These are phyloP conservation scores for Elysia crispata DNA, from an alignment of 2,888 invertebrate genomes.

Conservation along the genomic window DNA sequence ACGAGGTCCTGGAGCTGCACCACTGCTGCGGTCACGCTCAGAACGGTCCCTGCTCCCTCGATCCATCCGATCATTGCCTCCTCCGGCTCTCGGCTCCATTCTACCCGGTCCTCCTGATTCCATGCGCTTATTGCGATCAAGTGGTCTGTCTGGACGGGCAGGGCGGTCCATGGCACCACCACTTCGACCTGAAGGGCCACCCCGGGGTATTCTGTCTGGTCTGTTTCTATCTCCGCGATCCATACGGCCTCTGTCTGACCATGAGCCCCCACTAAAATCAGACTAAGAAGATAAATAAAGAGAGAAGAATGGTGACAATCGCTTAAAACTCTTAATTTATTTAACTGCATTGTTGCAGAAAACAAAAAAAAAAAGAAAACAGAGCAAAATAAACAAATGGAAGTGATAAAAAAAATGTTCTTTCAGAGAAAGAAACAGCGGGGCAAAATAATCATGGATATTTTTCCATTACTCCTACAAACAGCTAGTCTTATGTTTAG, in stretches of 20 bases:
- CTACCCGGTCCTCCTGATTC: slow-evolving; percentile 15
- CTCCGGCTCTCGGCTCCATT: background rate
- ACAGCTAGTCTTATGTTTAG: no score
- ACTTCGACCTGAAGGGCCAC: background rate
- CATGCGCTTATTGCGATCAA: slow-evolving; percentile 31
- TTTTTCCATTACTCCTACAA: no score
- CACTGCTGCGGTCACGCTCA: slow-evolving; percentile 31
- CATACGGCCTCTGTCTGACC: slow-evolving; percentile 27
- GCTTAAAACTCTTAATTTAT: no score
- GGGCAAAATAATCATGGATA: no score
- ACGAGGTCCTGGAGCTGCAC: background rate
- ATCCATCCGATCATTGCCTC: background rate
- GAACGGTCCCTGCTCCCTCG: slow-evolving; percentile 15
- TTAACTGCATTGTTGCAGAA: no score
- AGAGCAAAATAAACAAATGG: no score
- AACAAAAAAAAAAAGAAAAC: no score
- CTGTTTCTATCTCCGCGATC: slow-evolving; percentile 22
- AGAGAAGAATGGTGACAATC: no score
- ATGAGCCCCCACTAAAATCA: slow-evolving; percentile 6
- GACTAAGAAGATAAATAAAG: no score
- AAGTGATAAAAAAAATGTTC: no score
- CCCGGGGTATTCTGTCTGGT: slow-evolving; percentile 23
- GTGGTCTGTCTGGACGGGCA: slow-evolving; percentile 32
- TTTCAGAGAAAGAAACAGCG: no score
- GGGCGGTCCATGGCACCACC: slow-evolving; percentile 39